These are phyloP conservation scores for Zaprionus ornatus DNA, from an alignment of 1,140 invertebrate genomes.

Conservation along the genomic window DNA sequence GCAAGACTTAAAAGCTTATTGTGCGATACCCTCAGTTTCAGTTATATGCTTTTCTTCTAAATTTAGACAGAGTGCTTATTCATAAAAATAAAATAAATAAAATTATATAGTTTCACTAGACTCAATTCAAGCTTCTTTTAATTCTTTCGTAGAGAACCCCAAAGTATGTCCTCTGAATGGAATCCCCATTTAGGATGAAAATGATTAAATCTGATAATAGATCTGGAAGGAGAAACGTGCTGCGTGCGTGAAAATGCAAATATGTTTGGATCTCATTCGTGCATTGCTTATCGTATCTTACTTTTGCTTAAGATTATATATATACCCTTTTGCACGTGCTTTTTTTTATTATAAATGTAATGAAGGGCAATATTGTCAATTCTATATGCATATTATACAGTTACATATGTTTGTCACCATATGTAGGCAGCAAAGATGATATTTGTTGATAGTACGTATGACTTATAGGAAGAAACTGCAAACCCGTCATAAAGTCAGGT, in stretches of 20 bases:
- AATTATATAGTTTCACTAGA: not conserved
- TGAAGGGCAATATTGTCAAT: not conserved
- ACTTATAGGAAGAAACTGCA: not conserved
- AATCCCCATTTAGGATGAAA: conserved; percentile 1
- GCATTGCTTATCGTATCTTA: conserved; percentile 22
- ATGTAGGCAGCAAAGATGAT: not conserved
- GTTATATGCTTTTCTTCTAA: not conserved
- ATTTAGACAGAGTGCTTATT: not conserved
- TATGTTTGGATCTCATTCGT: conserved; percentile 22
- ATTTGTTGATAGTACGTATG: not conserved
- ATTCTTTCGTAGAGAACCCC: not conserved
- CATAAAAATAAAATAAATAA: not conserved
- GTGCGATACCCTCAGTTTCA: not conserved
- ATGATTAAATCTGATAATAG: not conserved
- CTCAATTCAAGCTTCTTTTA: not conserved
- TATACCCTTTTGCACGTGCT: not conserved
- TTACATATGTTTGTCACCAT: not conserved
- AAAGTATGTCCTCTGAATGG: not conserved
- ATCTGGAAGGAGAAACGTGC: conserved; percentile 22
- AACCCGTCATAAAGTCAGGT: not conserved
- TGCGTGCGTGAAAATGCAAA: conserved; percentile 37
- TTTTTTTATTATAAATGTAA: not conserved
- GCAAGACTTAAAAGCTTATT: conserved; percentile 2
- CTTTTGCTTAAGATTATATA: not conserved
- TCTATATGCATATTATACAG: not conserved